Base-by-base conservation (phyloP, 1,140 invertebrate species). In the Neodiprion fabricii region DNA sequence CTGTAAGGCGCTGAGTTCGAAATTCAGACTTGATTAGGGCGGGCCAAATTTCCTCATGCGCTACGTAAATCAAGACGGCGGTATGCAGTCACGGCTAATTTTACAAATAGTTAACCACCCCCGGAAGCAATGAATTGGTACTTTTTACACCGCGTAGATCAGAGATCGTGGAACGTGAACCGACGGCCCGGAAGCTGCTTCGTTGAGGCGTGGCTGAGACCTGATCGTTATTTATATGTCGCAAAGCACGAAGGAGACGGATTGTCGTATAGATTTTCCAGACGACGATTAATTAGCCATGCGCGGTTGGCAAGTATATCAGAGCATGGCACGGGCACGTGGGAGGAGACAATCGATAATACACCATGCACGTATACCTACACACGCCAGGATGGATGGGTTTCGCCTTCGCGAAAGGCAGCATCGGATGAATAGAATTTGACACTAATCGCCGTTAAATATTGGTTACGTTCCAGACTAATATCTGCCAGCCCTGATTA, bases 401-500 rank as follows among this genome's bases (percentile, higher is more conserved):
- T 21, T 21, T 21, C 17, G 17, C 17, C 17, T 21, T 21, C 17
- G 17, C 17, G 17, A 21, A 21, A 21, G 17, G 17, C 17, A 21
- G n/a, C 50, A 53, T 53, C 3, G n/a, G 53, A 61, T 61, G n/a
- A 61, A 61, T 61, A 14, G 11, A 61, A 14, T 9, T 61, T 61
- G 53, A 61, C 53, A 61, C 53, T 61, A 61, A 61, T 61, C n/a
- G n/a, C 53, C 53, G n/a, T 61, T 61, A 61, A 61, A 17, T 61
- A 61, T 61, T 61, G 53, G 53, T 61, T 61, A 61, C n/a, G 53
- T 17, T 17, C 53, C 9, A 17, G 11, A 9, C 53, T 61, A 21
- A 21, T 21, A 61, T 61, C 53, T 17, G n/a, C 53, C 53, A 61
- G 53, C 53, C n/a, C 53, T 61, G 53, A 17, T 61, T 9, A 61